Base-by-base conservation (phyloP, 2,113 vertebrate genomes). In the Rhinoptilus africanus region DNA sequence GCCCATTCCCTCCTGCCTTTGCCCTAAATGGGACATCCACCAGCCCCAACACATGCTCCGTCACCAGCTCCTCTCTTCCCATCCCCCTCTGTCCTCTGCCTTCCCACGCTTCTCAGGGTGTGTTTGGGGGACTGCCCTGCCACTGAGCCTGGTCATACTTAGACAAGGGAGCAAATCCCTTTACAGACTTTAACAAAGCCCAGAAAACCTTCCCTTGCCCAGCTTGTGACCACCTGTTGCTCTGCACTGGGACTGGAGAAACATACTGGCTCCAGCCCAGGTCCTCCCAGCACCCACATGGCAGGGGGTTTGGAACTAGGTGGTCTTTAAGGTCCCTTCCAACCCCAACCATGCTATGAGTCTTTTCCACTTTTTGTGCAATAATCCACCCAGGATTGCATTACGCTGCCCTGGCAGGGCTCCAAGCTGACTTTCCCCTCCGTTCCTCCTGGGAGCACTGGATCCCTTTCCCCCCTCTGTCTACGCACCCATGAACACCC, bases 81-180 rank as follows among this genome's bases (percentile, higher is more conserved):
- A 3, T 20, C 32, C 43, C 30, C 37, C 59, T 12, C 11, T 27
- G 19, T 37, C 59, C 28, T 64, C 28, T 63, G 27, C 48, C 28
- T 54, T 64, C 19, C 32, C 23, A 4, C 2, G 0, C 16, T 11
- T 34, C 43, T 41, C 4, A 0, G 12, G 34, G 43, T 23, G 1
- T 17, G 12, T 71, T 8, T 39, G 48, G 45, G 30, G 39, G 51
- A 18, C 43, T 87, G 3, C 2, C 6, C 27, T 75, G 15, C 4
- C 3, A 0, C 28, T 28, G 26, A 41, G 51, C 5, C 37, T 20
- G 41, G 10, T 76, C 4, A 0, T 23, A 2, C 10, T 57, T 39
- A 4, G 30, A 17, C 4, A 66, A 54, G 26, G 76, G 24, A 66
- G 43, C 10, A 57, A 20, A 57, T n/a, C 50, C 41, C 39, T 56